Conservation (phyloP, 2,113 vertebrate species). For the Gila orcuttii region DNA sequence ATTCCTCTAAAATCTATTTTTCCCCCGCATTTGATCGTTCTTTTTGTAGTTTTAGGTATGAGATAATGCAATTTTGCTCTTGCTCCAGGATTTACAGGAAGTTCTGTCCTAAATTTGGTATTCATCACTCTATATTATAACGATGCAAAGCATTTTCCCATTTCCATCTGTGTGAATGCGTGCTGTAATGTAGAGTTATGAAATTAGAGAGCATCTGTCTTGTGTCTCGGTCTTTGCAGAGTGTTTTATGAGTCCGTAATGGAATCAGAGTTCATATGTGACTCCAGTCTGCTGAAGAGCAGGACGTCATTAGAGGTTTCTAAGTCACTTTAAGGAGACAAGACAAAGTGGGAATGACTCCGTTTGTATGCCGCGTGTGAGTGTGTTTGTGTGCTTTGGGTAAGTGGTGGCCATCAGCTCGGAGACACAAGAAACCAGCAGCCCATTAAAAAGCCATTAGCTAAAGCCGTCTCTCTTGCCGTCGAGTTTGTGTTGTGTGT, state of each 20-base stretch:
- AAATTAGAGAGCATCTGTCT: constrained; percentile 8
- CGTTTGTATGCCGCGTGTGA: constrained; percentile 21
- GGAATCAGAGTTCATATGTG: constrained; percentile 24
- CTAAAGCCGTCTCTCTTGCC: constrained; percentile 32
- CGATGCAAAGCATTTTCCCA: constrained; percentile 4
- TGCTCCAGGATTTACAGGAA: not conserved
- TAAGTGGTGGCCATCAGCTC: constrained; percentile 49
- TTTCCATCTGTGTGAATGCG: constrained; percentile 17
- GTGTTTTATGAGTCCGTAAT: constrained; percentile 34
- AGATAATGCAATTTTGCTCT: not conserved
- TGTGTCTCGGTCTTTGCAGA: constrained; percentile 7
- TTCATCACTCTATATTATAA: not conserved
- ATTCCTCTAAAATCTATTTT: not conserved
- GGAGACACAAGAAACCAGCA: constrained; percentile 38
- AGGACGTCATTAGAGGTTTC: constrained; percentile 25
- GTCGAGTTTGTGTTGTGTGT: constrained; percentile 34
- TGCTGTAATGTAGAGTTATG: constrained; percentile 27
- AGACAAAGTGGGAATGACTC: constrained; percentile 36
- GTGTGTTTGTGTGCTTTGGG: constrained; percentile 30
- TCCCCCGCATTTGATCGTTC: not conserved
- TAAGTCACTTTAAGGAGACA: constrained; percentile 38
- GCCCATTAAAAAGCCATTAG: constrained; percentile 49
- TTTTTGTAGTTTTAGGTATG: not conserved
- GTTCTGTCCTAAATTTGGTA: not conserved
- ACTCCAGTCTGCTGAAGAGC: constrained; percentile 26